Conservation (phyloP, 2,113 vertebrate genomes). For the Cynopterus brachyotis region DNA sequence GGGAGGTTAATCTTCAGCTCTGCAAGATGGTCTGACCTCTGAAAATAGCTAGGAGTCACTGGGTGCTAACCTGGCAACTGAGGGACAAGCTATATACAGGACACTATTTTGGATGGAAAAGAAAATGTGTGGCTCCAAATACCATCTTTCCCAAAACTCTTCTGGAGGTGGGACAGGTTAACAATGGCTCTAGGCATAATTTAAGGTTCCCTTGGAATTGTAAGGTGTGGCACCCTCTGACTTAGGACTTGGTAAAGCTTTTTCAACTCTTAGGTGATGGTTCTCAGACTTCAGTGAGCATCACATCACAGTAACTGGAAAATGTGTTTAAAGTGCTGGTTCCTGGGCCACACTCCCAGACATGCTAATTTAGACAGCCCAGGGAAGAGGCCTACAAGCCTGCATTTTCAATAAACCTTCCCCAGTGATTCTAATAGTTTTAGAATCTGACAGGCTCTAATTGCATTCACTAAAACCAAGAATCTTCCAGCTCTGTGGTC, state of each 20-base stretch:
- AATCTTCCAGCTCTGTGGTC: neutral
- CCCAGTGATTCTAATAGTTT: neutral
- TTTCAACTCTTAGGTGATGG: neutral
- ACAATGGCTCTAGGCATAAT: neutral
- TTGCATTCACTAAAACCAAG: neutral
- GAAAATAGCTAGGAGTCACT: neutral
- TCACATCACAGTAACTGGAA: neutral
- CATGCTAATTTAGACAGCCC: neutral
- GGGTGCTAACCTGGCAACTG: neutral
- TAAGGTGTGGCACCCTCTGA: neutral
- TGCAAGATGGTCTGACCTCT: neutral
- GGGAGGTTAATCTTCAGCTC: neutral
- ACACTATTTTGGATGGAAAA: conserved; percentile 25
- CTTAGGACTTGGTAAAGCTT: neutral
- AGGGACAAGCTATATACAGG: neutral
- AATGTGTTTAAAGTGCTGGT: neutral
- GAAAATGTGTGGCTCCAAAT: conserved; percentile 7
- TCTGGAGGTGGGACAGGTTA: neutral
- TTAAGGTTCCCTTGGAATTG: neutral
- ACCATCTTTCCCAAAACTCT: neutral
- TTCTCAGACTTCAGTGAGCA: neutral
- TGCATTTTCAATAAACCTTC: neutral
- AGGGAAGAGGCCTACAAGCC: neutral
- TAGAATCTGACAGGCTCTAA: neutral
- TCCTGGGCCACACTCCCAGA: neutral